Base-by-base conservation (phyloP, 2,888 invertebrate species). In the Netelia melanura region DNA sequence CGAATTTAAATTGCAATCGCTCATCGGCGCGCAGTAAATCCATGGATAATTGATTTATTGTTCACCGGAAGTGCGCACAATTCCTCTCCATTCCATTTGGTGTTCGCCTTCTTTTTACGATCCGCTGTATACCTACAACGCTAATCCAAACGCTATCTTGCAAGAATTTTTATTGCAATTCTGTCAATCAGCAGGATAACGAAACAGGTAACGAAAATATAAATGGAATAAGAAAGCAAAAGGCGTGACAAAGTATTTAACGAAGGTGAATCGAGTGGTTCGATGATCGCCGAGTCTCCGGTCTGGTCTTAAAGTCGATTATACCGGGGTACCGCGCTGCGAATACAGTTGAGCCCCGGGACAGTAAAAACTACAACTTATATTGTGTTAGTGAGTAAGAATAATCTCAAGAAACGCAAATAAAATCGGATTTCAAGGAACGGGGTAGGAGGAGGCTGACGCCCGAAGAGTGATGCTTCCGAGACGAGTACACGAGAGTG, bases 51-150 rank as follows among this genome's bases (percentile, higher is more conserved):
- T n/a, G 56, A 23, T 65, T 48, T 52, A 38, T 54, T 43, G 23
- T 30, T 64, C 23, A 17, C 64, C 79, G 79, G 79, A 80, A 80
- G 71, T 80, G 65, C 43, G 17, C 71, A 17, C 65, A 54, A 17
- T 72, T 54, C 17, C 5, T 17, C 21, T 21, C n/a, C 11, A n/a
- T 62, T 9, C 30, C 25, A 1, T 25, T 14, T 30, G 14, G 11
- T 58, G 9, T 17, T 58, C 58, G 21, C 58, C 2, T 56, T 56
- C 17, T 56, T 8, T 56, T 56, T 21, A 58, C 17, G 17, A 17
- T 58, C 17, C 23, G 9, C 23, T 10, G 58, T 9, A 21, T 6
- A n/a, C n/a, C n/a, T n/a, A 21, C 48, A 3, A 48, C 14, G 3
- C 14, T 48, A 48, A 48, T 48, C 1, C 14, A 3, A 5, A 38